Base-by-base conservation (phyloP, 2,113 vertebrate genomes). In the Gila orcuttii region DNA sequence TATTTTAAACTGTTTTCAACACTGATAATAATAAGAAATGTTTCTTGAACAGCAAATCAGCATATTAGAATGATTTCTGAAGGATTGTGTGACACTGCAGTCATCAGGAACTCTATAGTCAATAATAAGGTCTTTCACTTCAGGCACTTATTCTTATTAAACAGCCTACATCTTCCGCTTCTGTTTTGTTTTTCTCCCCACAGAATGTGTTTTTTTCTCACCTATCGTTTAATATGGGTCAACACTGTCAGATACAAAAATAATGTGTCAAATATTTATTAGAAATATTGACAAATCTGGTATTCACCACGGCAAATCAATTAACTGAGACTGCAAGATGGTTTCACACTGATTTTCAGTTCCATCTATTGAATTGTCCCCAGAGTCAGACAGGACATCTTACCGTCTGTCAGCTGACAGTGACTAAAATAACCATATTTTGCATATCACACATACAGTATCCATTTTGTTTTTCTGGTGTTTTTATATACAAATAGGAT, bases 231-330 rank as follows among this genome's bases (percentile, higher is more conserved):
- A 33, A 55, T 55, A 77, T 77, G 75, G 50, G 17, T 52, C 25
- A 77, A 55, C 28, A 5, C 75, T 55, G 50, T 55, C 75, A 55
- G 15, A 55, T 55, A 55, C 75, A 77, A 33, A 33, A 55, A 31
- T 33, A 55, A 55, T 23, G 50, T 33, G 15, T 55, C 28, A 77
- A 31, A 33, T 55, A 77, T 77, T 33, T 75, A 75, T 55, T 77
- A 33, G 15, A 77, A 77, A 55, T 77, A 55, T 77, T 77, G 75
- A 77, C 75, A 77, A 76, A 47, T 55, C 75, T 77, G 47, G 15
- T 25, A 77, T 77, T 77, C 47, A 17, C 75, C 45, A 28, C 25
- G 0, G 15, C 3, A 8, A 50, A 52, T 77, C 74, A 77, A 77
- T 55, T 47, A 77, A 55, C 45, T 28, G 47, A 77, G 74, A 33